These are phyloP conservation scores for Struthio camelus DNA, from an alignment of 2,113 vertebrate species.

Conservation along the genomic window DNA sequence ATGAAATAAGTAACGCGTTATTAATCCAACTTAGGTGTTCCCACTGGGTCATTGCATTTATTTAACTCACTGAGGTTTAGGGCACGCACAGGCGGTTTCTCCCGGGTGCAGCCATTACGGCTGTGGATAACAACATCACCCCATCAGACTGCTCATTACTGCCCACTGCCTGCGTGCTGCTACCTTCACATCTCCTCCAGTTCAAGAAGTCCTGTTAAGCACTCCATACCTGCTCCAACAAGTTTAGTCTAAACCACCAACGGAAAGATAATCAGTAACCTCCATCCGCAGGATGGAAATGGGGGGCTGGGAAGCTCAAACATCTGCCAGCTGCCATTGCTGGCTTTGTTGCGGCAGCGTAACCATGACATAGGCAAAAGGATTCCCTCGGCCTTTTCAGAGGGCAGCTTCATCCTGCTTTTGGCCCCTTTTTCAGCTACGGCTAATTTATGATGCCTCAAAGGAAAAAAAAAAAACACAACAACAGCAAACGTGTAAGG, in stretches of 20 bases:
- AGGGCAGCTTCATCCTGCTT: neutral
- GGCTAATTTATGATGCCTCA: neutral
- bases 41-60: neutral
- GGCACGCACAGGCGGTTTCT: neutral
- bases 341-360: neutral
- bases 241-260: neutral
- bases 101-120: neutral
- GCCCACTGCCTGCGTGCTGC: neutral
- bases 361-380: neutral
- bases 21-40: neutral
- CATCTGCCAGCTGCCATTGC: neutral
- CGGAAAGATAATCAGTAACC: neutral
- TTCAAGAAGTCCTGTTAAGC: neutral
- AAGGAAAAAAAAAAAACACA: neutral
- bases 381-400: neutral
- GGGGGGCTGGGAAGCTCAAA: neutral
- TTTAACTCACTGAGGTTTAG: neutral
- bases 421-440: neutral
- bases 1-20: neutral
- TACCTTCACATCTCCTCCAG: neutral
- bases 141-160: neutral
- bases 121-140: neutral
- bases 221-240: neutral
- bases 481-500: neutral
- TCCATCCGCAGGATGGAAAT: neutral